Percentiles rank a stretch among this genome's conserved stretches.
Evolutionary conservation across 2,113 vertebrate species (phyloP).

Genomic region (Python bivittatus): DNA sequence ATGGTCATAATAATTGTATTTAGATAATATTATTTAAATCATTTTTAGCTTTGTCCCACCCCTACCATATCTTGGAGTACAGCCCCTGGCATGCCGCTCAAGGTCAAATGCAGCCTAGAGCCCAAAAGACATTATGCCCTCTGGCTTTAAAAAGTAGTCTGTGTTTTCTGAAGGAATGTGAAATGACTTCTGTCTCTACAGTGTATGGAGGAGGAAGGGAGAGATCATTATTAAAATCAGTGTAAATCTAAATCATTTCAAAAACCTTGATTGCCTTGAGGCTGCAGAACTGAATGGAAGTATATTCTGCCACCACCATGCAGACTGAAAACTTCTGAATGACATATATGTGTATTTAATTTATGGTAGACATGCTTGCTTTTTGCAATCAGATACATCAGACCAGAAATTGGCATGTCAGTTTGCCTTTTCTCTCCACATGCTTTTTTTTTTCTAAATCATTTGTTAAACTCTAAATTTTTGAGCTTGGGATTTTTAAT

Average conservation of each 20-base stretch:
- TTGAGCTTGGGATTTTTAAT: not conserved
- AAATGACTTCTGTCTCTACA: slow-evolving; percentile 24
- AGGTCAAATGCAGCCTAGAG: no score
- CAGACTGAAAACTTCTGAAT: not conserved
- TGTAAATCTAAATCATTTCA: not conserved
- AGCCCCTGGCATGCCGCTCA: no score
- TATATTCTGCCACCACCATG: not conserved
- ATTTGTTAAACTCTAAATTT: not conserved
- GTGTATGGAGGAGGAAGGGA: not conserved
- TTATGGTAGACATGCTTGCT: not conserved
- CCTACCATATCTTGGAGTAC: no score
- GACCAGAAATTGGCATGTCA: not conserved
- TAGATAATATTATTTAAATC: no score
- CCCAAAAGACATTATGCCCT: not conserved
- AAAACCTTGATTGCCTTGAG: not conserved
- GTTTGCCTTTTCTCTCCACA: not conserved
- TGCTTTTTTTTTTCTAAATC: not conserved
- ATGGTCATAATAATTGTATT: no score
- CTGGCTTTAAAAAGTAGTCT: slow-evolving; percentile 28
- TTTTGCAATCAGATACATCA: not conserved
- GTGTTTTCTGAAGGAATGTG: slow-evolving; percentile 40
- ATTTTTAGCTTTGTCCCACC: no score
- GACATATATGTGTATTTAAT: not conserved
- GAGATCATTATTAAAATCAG: not conserved
- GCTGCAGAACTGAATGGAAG: not conserved